Percentiles rank a stretch among this genome's conserved stretches.
These are phyloP conservation scores for Odocoileus hemionus DNA, from an alignment of 2,113 vertebrate species.

Conservation along the genomic window DNA sequence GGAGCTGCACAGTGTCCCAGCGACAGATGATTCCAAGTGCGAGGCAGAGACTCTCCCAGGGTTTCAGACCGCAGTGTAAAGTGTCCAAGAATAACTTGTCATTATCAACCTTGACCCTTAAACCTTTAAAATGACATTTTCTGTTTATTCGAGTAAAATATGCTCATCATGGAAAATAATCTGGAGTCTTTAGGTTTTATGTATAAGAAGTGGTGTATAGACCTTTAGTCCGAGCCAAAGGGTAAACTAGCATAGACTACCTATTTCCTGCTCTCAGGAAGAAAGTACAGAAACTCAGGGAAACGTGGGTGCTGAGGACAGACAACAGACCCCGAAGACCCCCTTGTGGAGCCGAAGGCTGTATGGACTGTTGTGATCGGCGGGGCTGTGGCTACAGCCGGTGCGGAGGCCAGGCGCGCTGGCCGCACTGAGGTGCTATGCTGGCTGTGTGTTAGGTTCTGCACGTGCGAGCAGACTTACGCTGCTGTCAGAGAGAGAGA, in stretches of 20 bases:
- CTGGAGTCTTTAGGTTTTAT: not conserved
- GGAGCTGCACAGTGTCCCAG: not conserved
- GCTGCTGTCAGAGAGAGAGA: not conserved
- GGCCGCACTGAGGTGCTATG: accelerated
- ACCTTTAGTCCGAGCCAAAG: not conserved
- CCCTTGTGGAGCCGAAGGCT: not conserved
- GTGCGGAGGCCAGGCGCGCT: not conserved
- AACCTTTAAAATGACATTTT: not conserved
- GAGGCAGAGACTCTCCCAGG: not conserved
- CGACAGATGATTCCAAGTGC: not conserved
- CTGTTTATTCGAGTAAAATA: not conserved
- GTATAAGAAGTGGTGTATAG: no score
- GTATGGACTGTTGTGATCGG: not conserved
- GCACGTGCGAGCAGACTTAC: accelerated
- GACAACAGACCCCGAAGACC: accelerated
- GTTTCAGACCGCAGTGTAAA: not conserved
- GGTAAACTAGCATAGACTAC: not conserved
- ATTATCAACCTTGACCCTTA: not conserved
- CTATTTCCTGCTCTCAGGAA: no score
- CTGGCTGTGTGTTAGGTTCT: not conserved
- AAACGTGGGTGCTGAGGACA: accelerated
- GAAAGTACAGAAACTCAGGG: not conserved
- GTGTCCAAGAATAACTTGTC: not conserved
- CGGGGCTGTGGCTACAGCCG: not conserved
- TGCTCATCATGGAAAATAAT: not conserved